Conservation (phyloP, 2,797 vertebrate genomes). For the Onychomys arenicola region DNA sequence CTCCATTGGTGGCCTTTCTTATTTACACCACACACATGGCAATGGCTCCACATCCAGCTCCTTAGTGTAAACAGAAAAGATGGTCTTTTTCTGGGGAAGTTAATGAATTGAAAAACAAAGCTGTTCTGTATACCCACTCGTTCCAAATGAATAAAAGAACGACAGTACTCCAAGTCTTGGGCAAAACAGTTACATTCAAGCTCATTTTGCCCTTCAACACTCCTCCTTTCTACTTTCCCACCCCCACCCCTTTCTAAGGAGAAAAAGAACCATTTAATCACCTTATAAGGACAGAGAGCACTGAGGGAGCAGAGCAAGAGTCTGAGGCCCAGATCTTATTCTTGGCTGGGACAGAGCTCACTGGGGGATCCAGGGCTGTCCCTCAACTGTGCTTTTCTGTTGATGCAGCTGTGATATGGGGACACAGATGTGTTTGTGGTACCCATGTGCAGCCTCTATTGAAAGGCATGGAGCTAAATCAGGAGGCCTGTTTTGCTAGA, state of each 20-base stretch:
- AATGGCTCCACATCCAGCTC: conserved; percentile 86
- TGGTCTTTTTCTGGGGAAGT: conserved; percentile 83
- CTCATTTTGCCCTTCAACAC: conserved; percentile 69
- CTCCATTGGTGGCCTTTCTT: conserved; percentile 88
- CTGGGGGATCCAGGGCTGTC: conserved; percentile 62
- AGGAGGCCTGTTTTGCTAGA: conserved; percentile 20
- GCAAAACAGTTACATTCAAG: conserved; percentile 79
- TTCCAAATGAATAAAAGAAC: conserved; percentile 82
- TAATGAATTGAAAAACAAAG: conserved; percentile 86
- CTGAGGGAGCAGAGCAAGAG: conserved; percentile 61
- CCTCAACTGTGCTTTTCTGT: conserved; percentile 64
- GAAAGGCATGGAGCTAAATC: conserved; percentile 29
- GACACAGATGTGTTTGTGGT: conserved; percentile 65
- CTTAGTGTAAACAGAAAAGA: conserved; percentile 89
- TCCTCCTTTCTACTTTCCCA: conserved; percentile 47
- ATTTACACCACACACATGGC: conserved; percentile 87
- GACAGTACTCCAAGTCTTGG: conserved; percentile 58
- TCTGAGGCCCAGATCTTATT: conserved; percentile 75
- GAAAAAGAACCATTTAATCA: conserved; percentile 80
- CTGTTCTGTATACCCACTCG: conserved; percentile 78
- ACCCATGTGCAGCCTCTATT: neutral
- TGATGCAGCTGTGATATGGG: conserved; percentile 79
- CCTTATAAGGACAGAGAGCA: conserved; percentile 80
- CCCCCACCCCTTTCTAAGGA: conserved; percentile 44
- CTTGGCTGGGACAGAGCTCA: conserved; percentile 65